Conservation (phyloP, 2,888 invertebrate species). For the Clanis bilineata region DNA sequence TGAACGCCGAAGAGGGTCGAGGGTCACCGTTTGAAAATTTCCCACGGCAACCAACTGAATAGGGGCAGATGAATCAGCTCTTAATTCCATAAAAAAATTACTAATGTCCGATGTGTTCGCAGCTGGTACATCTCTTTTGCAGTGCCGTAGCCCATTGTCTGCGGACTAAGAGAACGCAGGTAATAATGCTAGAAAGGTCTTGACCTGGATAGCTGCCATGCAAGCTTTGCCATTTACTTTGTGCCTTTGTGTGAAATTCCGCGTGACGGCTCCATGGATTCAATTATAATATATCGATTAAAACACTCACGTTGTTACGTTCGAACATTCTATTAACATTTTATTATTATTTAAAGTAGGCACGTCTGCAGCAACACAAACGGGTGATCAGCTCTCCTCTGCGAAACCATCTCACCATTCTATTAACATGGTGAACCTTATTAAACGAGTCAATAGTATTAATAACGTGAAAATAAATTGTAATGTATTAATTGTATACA, state of each 20-base stretch:
- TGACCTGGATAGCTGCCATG: neutral
- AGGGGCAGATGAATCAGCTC: neutral
- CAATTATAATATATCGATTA: neutral
- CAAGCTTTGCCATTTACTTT: neutral
- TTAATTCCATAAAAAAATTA: neutral
- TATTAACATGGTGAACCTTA: neutral
- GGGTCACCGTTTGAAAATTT: neutral
- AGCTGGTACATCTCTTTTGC: neutral
- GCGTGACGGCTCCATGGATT: neutral
- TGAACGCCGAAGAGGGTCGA: neutral
- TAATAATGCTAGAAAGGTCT: neutral
- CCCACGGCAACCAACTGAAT: neutral
- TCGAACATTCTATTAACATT: neutral
- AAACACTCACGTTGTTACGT: neutral
- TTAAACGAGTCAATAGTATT: neutral
- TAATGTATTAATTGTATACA: neutral
- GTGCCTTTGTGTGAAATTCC: neutral
- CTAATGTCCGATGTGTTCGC: neutral
- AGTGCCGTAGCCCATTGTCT: neutral
- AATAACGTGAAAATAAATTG: too few relatives aligned
- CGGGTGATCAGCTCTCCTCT: too few relatives aligned
- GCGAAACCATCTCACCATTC: too few relatives aligned
- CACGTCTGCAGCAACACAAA: too few relatives aligned
- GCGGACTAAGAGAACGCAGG: neutral
- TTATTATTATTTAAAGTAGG: too few relatives aligned